phyloP scores from a whole-genome alignment of 2,113 vertebrate genomes.

The Caretta caretta region DNA sequence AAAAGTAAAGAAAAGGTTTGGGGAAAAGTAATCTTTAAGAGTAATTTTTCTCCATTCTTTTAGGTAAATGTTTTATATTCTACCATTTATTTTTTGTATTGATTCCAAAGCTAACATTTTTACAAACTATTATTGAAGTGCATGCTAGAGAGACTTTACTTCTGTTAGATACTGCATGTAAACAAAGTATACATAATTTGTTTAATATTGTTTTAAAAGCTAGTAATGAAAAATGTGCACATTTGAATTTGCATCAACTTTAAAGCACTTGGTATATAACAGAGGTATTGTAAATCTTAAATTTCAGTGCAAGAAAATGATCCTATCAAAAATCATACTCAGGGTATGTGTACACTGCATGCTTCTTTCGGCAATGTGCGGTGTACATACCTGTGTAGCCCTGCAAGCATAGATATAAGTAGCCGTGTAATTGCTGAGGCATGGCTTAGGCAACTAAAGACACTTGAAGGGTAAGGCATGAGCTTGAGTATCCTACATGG shows the following conservation, averaged over 20 bases:
- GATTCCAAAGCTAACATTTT: not conserved
- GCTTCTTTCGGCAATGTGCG: not conserved
- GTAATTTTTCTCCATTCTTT: not conserved
- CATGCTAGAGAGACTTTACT: not conserved
- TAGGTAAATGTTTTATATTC: not conserved
- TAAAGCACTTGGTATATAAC: constrained; percentile 50
- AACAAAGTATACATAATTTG: not conserved
- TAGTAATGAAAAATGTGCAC: not conserved
- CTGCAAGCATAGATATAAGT: not conserved
- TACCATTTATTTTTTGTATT: not conserved
- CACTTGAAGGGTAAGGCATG: not conserved
- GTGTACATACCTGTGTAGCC: not conserved
- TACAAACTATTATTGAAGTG: not conserved
- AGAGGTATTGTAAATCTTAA: constrained; percentile 64
- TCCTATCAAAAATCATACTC: constrained; percentile 83
- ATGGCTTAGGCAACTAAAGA: not conserved
- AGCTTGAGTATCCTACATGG: not conserved
- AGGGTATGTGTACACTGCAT: not conserved
- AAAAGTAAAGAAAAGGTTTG: not conserved
- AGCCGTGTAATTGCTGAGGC: not conserved
- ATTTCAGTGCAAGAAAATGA: constrained; percentile 76
- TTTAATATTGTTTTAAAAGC: not conserved
- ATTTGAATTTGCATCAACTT: not conserved
- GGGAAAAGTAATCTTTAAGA: not conserved
- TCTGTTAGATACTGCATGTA: not conserved